Evolutionary conservation across 2,888 invertebrate species (phyloP), one percentile per base, ranked within the genome.

Genomic region (Stenchaetothrips biformis): DNA sequence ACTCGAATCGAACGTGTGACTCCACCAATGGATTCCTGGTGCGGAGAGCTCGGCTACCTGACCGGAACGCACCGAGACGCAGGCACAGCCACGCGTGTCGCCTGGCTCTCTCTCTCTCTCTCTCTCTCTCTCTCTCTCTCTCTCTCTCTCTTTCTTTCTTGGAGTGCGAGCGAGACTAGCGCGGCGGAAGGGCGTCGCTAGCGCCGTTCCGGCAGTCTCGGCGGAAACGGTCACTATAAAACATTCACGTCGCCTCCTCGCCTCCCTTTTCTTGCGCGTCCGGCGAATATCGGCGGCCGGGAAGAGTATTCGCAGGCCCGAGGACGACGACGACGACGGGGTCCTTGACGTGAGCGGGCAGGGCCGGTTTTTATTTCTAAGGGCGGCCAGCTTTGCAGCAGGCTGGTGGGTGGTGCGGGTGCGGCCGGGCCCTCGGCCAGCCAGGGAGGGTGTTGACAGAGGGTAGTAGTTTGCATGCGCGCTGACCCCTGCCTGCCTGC

Each of bases 401-500:
- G 11, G 13, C 53, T 18, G 53, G 11, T 6, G 53, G 53, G 53
- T 7, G 53, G 53, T 13, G 13, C 53, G 53, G 67, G n/a, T n/a
- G n/a, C n/a, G 67, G 67, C 3, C 67, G 9, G 21, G n/a, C n/a
- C n/a, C 21, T n/a, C n/a, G n/a, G n/a, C n/a, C n/a, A n/a, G n/a
- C n/a, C 4, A 21, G 7, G 67, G 21, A 9, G 21, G 67, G 67
- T 74, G 67, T 74, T 74, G 67, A 74, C 67, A 74, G 67, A 74
- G 67, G 67, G 67, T 74, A 74, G 67, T 74, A 74, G 67, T 74
- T 74, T 74, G 67, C 67, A 74, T 74, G 67, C 67, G 25, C 67
- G 67, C 67, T 74, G 67, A 74, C 67, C 67, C 67, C 25, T 74
- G 67, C 67, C 37, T 37, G 37, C 2, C 37, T 37, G 37, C 2